Base-by-base conservation (phyloP, 2,113 vertebrate genomes). In the Tachysurus fulvidraco region DNA sequence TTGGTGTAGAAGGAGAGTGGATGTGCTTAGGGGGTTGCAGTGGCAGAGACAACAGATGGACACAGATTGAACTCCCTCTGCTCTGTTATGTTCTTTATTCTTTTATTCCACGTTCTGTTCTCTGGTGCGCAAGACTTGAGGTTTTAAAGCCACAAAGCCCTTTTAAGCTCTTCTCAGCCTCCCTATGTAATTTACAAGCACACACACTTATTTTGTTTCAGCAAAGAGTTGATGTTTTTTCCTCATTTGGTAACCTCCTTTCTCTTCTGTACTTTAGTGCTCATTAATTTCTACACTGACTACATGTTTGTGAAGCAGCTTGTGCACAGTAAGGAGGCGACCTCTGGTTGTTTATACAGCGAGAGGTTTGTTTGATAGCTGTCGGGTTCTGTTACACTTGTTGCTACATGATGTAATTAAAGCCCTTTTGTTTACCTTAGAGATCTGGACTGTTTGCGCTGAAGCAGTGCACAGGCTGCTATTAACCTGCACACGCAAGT, bases 11-110 rank as follows among this genome's bases (percentile, higher is more conserved):
- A 86, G 44, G 81, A 81, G 81, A 83, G 81, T 81, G 64, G 81
- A 57, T 36, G 62, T 59, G 60, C 67, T 86, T 54, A 83, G 88
- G 88, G 65, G 84, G 88, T 50, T 14, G 81, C 8, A 57, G 88
- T 36, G 30, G 83, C 80, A 90, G 46, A 91, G 83, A 91, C 90
- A 91, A 91, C 93, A 94, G 93, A 93, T 94, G 93, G 93, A 92
- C 88, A 93, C 92, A 94, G 92, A 94, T 85, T 91, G 88, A 91
- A 91, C 88, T 89, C 88, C 92, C 85, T 88, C 81, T 90, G 83
- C 69, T 85, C 69, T 92, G 78, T 59, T 59, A 4, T 80, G 54
- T 44, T 59, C 55, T 81, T 86, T 36, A 90, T 81, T 85, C 90
- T 93, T 94, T 94, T 88, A 93, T 92, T 88, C 90, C 60, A 46